Conservation (phyloP, 2,113 vertebrate genomes). For the Datnioides undecimradiatus region DNA sequence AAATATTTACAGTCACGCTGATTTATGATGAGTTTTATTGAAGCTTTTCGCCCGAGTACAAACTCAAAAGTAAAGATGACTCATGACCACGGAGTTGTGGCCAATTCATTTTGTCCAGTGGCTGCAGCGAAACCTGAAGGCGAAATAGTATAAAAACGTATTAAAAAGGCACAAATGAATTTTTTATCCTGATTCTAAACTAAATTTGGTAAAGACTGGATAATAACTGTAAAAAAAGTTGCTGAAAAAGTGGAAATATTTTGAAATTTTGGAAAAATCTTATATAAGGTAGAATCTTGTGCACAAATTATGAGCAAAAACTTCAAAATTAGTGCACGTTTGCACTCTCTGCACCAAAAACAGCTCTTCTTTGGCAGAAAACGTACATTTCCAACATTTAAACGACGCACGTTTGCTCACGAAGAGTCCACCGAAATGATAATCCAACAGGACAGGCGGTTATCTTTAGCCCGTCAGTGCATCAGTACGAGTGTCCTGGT, state of each 20-base stretch:
- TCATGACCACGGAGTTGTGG: not conserved
- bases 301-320: not conserved
- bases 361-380: not conserved
- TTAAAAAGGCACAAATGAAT: too few relatives aligned
- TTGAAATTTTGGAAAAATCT: not conserved
- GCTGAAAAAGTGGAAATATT: not conserved
- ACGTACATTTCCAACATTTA: not conserved
- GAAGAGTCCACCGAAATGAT: not conserved
- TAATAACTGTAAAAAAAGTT: not conserved
- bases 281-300: not conserved
- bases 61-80: not conserved
- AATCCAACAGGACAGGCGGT: slow-evolving; percentile 4
- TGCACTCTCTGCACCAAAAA: not conserved
- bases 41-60: slow-evolving; percentile 5
- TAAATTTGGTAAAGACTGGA: not conserved
- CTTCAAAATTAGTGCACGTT: not conserved
- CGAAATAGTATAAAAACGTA: too few relatives aligned
- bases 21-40: not conserved
- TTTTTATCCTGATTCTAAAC: too few relatives aligned
- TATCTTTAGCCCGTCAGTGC: not conserved
- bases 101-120: not conserved
- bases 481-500: not conserved
- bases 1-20: not conserved
- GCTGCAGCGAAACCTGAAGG: not conserved
- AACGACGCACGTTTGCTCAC: not conserved